phyloP scores from a whole-genome alignment of 2,888 invertebrate species.

The Pasiphila rectangulata region DNA sequence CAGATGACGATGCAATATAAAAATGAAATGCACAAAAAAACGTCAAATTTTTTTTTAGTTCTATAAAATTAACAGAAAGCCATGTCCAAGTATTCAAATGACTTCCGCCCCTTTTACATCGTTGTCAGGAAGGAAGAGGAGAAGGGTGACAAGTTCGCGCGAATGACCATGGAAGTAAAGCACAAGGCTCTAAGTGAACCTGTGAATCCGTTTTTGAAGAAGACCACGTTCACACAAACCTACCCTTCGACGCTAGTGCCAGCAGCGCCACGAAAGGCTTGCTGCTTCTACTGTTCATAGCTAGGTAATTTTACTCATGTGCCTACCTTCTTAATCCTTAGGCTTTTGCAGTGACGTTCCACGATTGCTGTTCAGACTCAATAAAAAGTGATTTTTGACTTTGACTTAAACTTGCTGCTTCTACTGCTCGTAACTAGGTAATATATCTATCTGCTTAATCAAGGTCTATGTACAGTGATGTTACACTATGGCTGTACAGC shows the following conservation, averaged over 20 bases:
- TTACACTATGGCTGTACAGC: no score
- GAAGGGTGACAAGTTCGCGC: slow-evolving; percentile 66
- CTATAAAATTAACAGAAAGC: slow-evolving; percentile 23
- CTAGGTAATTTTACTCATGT: background rate
- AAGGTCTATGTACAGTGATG: no score
- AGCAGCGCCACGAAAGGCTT: slow-evolving; percentile 61
- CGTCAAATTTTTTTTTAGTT: background rate
- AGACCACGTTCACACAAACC: slow-evolving; percentile 60
- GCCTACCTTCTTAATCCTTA: background rate
- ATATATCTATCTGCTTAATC: no score
- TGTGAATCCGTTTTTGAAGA: slow-evolving; percentile 62
- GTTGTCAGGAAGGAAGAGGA: slow-evolving; percentile 67
- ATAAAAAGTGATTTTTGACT: no score
- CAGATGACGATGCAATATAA: background rate
- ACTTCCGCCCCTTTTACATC: slow-evolving; percentile 66
- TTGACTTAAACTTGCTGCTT: no score
- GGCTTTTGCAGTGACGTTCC: no score
- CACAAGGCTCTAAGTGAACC: slow-evolving; percentile 45
- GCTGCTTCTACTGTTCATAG: slow-evolving; percentile 62
- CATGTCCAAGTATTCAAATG: slow-evolving; percentile 49
- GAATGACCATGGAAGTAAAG: slow-evolving; percentile 69
- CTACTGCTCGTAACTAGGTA: no score
- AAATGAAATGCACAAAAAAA: background rate
- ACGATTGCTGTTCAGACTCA: no score
- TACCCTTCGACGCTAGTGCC: slow-evolving; percentile 63